A percentile compares a stretch with the other conserved stretches of the same genome.
Evolutionary conservation across 2,113 vertebrate species (phyloP).

Genomic region (Petroica traversi): DNA sequence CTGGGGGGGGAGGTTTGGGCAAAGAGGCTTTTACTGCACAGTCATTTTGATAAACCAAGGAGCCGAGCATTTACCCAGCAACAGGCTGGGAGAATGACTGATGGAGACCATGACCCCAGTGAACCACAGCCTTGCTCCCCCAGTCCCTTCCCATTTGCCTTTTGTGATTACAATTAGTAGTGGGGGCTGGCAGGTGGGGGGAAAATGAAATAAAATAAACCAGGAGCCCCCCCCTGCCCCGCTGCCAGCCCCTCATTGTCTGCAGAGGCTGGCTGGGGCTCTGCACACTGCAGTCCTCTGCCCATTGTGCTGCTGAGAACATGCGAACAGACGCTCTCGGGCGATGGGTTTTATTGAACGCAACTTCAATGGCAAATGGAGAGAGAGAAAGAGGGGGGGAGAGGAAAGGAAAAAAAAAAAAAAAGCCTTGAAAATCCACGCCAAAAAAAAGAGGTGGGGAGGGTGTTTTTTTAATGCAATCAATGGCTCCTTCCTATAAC

Average conservation of each 20-base stretch:
- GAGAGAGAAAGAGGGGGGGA: rapidly evolving
- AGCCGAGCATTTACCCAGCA: constrained; percentile 42
- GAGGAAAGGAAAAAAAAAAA: neutral
- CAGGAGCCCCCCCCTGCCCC: neutral
- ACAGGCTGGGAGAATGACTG: constrained; percentile 52
- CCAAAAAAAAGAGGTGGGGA: constrained; percentile 40
- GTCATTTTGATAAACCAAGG: neutral
- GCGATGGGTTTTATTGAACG: constrained; percentile 60
- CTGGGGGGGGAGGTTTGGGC: neutral
- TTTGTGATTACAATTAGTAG: constrained; percentile 63
- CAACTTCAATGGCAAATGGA: constrained; percentile 37
- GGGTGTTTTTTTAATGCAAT: constrained; percentile 49
- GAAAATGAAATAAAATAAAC: constrained; percentile 27
- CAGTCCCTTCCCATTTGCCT: constrained; percentile 38
- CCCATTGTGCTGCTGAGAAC: constrained; percentile 60
- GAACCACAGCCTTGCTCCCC: constrained; percentile 38
- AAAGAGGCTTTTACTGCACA: constrained; percentile 1
- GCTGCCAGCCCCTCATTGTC: constrained; percentile 35
- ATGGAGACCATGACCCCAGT: constrained; percentile 37
- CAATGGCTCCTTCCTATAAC: constrained; percentile 55
- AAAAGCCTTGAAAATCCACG: constrained; percentile 14
- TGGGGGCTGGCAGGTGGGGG: constrained; percentile 2
- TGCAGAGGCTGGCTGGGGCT: constrained; percentile 36
- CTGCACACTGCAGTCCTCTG: constrained; percentile 56
- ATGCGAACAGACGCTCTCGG: constrained; percentile 45